These are phyloP conservation scores for Pseudomyrmex pallidus DNA, from an alignment of 1,140 invertebrate species.

Conservation along the genomic window DNA sequence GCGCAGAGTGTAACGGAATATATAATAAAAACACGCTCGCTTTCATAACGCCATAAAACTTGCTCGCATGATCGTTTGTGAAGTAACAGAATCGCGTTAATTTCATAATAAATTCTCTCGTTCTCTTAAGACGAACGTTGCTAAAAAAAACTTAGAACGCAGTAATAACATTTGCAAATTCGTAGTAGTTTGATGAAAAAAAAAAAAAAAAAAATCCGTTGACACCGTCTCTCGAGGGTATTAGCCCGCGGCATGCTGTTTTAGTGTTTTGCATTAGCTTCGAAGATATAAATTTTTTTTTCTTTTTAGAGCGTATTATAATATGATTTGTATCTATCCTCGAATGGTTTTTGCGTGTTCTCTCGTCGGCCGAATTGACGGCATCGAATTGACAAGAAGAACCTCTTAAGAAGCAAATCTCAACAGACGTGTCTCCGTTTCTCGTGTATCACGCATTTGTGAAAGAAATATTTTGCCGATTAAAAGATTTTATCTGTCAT, in stretches of 20 bases:
- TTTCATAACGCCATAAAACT: constrained; percentile 46
- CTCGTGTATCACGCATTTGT: background rate
- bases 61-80: background rate
- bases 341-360: background rate
- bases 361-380: background rate
- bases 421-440: background rate
- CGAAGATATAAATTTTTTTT: background rate
- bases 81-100: background rate
- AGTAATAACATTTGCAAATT: background rate
- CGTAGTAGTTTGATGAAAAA: too few species aligned
- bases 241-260: background rate
- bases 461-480: constrained; percentile 1
- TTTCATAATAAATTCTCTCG: too few species aligned
- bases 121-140: too few species aligned
- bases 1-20: constrained; percentile 28
- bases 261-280: background rate
- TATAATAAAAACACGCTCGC: constrained; percentile 16
- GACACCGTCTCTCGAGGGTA: background rate
- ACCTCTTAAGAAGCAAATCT: constrained; percentile 7
- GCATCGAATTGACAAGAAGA: background rate
- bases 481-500: background rate
- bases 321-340: constrained; percentile 10
- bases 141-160: constrained; percentile 1
- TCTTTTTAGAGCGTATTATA: constrained; percentile 16
- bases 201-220: too few species aligned